Base-by-base conservation (phyloP, 2,113 vertebrate species). In the Lepus europaeus region DNA sequence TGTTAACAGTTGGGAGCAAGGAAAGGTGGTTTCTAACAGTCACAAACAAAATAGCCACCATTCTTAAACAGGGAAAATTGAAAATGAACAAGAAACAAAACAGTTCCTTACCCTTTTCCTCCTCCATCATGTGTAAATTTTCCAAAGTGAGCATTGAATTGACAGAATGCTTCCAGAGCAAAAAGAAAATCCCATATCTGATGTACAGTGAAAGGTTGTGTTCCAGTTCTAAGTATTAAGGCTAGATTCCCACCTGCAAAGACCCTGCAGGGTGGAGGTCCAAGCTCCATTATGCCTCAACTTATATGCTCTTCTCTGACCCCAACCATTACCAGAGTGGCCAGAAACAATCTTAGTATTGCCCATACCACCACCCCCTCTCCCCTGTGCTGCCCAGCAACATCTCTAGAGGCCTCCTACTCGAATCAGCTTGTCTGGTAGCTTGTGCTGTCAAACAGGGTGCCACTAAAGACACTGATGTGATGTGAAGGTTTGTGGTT, bases 401-500 rank as follows among this genome's bases (percentile, higher is more conserved):
- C 53, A 22, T 29, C 78, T 87, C 80, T 59, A 9, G 53, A 39
- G 88, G 49, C 39, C 77, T 85, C 87, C 92, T 92, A 85, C 93
- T 90, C 51, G 89, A 90, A 96, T 90, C 78, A 90, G 74, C 82
- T 88, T 89, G 23, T 93, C 90, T 82, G 56, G 77, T 93, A 51
- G 27, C 77, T 85, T 86, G 29, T 88, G 59, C 85, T 92, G 88
- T 79, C 93, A 94, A 91, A 92, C 70, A 88, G 83, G 79, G 92
- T 86, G 76, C 76, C 92, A 74, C 86, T 73, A 80, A 96, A 95
- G 92, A 88, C 93, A 97, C 93, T 95, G 97, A 92, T 93, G 90
- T 74, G 91, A 96, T 49, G 86, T 70, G 74, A 93, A 89, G n/a
- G 78, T 90, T 25, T 95, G 64, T 90, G 64, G 82, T 96, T 96